Evolutionary conservation across 1,140 invertebrate species (phyloP).

Genomic region (Brachionus manjavacas): DNA sequence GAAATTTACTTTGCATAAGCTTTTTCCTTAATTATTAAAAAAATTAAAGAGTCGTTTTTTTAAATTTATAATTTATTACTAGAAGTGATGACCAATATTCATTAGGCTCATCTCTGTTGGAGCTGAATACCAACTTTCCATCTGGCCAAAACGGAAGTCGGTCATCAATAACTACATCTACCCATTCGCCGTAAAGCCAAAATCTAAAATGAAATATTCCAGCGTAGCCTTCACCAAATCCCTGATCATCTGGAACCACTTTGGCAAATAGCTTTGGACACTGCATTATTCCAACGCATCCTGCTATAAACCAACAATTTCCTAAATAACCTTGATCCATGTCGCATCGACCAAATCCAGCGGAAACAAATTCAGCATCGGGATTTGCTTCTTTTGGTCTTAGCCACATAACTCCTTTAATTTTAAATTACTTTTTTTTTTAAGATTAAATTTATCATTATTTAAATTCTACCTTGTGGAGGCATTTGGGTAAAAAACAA

Average conservation of each 20-base stretch:
- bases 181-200: slow-evolving; percentile 73
- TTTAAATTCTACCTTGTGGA: not conserved
- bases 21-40: slow-evolving; percentile 61
- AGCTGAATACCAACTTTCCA: slow-evolving; percentile 68
- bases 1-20: slow-evolving; percentile 59
- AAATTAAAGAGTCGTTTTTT: not conserved
- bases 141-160: slow-evolving; percentile 64
- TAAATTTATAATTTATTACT: slow-evolving; percentile 61
- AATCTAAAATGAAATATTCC: slow-evolving; percentile 66
- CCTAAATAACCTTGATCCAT: slow-evolving; percentile 66
- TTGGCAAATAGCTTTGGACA: slow-evolving; percentile 66
- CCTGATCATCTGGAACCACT: slow-evolving; percentile 67
- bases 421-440: no score
- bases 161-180: slow-evolving; percentile 72
- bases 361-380: slow-evolving; percentile 50
- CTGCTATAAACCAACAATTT: slow-evolving; percentile 66
- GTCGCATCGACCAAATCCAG: slow-evolving; percentile 59
- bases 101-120: slow-evolving; percentile 64
- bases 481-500: slow-evolving; percentile 35
- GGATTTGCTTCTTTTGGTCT: slow-evolving; percentile 46
- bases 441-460: no score
- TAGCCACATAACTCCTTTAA: not conserved
- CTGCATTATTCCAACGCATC: slow-evolving; percentile 65
- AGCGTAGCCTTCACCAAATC: slow-evolving; percentile 61
- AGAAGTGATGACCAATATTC: slow-evolving; percentile 75